Conservation (phyloP, 2,113 vertebrate genomes). For the Scortum barcoo region DNA sequence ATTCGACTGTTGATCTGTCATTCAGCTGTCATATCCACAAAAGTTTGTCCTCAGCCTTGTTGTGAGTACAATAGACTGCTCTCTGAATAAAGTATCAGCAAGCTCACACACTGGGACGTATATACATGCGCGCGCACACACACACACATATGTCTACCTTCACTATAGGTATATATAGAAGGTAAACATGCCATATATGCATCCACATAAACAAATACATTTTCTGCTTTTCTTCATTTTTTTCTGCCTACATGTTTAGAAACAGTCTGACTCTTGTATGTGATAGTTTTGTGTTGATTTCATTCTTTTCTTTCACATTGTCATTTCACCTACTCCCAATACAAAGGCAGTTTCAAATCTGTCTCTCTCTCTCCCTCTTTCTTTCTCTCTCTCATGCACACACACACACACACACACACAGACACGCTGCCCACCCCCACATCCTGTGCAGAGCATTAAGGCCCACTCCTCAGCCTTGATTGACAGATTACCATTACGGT, state of each 20-base stretch:
- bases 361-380: neutral
- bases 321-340: conserved; percentile 33
- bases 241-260: conserved; percentile 42
- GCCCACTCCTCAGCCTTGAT: conserved; percentile 38
- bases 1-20: conserved; percentile 63
- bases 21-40: conserved; percentile 75
- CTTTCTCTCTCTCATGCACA: neutral
- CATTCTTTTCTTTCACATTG: conserved; percentile 39
- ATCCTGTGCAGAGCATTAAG: conserved; percentile 28
- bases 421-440: conserved; percentile 10
- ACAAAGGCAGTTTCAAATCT: conserved; percentile 42
- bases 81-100: conserved; percentile 63
- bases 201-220: conserved; percentile 37
- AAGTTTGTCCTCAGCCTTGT: conserved; percentile 70
- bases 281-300: conserved; percentile 35
- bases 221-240: conserved; percentile 17
- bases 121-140: conserved; percentile 7
- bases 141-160: neutral
- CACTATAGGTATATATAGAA: neutral
- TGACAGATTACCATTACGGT: conserved; percentile 60
- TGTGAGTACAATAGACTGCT: conserved; percentile 60
- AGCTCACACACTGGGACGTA: neutral
- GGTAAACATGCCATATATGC: conserved; percentile 6
- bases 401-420: neutral
- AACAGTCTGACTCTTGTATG: conserved; percentile 10